Conservation (phyloP, 2,888 invertebrate species). For the Cosmia trapezina region DNA sequence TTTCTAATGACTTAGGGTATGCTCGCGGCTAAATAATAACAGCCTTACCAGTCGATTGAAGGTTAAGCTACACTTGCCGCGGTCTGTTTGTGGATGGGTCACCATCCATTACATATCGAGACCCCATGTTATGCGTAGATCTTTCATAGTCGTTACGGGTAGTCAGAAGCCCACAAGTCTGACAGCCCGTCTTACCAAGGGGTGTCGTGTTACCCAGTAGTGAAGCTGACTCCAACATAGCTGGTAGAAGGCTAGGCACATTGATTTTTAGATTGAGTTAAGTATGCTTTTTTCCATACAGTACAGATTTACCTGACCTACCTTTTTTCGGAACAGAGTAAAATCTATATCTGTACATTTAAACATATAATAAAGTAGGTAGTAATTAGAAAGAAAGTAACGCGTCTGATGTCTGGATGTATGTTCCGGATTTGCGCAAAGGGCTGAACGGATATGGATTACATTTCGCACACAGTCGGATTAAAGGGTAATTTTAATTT, state of each 20-base stretch:
- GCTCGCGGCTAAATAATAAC: neutral
- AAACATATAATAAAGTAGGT: neutral
- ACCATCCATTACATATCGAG: neutral
- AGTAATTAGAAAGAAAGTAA: neutral
- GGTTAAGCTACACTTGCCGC: neutral
- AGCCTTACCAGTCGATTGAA: neutral
- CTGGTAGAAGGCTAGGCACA: neutral
- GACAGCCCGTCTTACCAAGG: neutral
- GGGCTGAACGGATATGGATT: too few relatives aligned
- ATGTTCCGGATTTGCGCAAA: neutral
- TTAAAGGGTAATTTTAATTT: too few relatives aligned
- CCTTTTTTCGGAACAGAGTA: neutral
- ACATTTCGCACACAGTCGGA: too few relatives aligned
- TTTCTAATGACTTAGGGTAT: neutral
- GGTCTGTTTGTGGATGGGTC: neutral
- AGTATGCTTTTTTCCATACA: too few relatives aligned
- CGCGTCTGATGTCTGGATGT: too few relatives aligned
- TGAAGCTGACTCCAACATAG: neutral
- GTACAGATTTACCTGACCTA: neutral
- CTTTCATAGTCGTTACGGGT: too few relatives aligned
- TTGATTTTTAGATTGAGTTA: neutral
- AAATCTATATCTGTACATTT: neutral
- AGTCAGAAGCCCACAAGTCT: too few relatives aligned
- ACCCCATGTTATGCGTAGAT: neutral
- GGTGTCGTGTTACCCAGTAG: neutral